Evolutionary conservation across 2,113 vertebrate species (phyloP).

Genomic region (Gambusia holbrooki): DNA sequence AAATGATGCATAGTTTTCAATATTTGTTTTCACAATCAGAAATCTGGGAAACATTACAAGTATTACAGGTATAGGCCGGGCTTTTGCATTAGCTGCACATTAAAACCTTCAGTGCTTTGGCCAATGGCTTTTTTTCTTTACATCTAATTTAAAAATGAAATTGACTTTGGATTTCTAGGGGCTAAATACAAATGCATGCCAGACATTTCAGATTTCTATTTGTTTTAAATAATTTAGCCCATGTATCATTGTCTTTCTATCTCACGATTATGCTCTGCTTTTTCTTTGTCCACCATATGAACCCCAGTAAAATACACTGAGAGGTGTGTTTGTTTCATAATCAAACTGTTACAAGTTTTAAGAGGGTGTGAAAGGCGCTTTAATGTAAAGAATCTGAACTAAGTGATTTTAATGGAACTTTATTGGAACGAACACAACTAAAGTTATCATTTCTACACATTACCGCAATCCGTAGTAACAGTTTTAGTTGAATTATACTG

Average conservation of each 20-base stretch:
- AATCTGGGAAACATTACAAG: not conserved
- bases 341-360: no score
- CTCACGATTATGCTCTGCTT: not conserved
- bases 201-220: not conserved
- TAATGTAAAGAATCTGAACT: no score
- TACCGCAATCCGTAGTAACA: no score
- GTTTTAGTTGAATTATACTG: no score
- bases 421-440: no score
- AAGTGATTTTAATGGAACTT: no score
- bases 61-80: not conserved
- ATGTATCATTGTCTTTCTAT: not conserved
- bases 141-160: no score
- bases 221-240: not conserved
- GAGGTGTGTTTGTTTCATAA: not conserved
- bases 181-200: not conserved
- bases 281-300: not conserved
- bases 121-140: no score
- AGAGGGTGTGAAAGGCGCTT: no score
- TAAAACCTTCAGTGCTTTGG: no score
- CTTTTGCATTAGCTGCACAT: no score
- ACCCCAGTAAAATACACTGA: not conserved
- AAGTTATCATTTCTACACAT: no score
- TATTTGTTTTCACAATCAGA: not conserved
- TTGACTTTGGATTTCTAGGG: not conserved
- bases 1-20: not conserved